These are phyloP conservation scores for Rhyzopertha dominica DNA, from an alignment of 1,140 invertebrate genomes.

Conservation along the genomic window DNA sequence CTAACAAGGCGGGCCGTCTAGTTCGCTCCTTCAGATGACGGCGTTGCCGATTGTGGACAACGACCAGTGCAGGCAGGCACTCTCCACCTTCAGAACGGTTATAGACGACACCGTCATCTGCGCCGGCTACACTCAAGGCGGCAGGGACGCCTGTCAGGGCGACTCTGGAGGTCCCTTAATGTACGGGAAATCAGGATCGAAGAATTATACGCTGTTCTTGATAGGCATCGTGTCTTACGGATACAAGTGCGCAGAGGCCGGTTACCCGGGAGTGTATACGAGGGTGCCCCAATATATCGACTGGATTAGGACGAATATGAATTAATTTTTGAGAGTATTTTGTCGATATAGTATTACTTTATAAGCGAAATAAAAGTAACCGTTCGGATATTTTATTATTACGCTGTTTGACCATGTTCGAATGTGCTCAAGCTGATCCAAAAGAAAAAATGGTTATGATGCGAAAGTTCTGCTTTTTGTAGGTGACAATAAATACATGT, in stretches of 20 bases:
- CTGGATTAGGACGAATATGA: slow-evolving; percentile 52
- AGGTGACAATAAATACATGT: no score
- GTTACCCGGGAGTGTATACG: slow-evolving; percentile 73
- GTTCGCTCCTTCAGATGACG: slow-evolving; percentile 58
- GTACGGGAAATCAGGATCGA: slow-evolving; percentile 45
- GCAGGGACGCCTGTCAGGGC: slow-evolving; percentile 79
- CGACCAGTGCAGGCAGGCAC: slow-evolving; percentile 57
- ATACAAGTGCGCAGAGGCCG: slow-evolving; percentile 64
- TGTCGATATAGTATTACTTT: no score
- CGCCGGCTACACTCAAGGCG: slow-evolving; percentile 65
- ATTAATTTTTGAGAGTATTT: no score
- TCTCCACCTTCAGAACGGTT: slow-evolving; percentile 51
- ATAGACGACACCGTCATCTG: slow-evolving; percentile 68
- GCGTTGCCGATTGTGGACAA: slow-evolving; percentile 66
- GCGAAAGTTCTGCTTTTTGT: no score
- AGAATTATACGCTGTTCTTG: slow-evolving; percentile 14
- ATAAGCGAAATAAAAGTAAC: no score
- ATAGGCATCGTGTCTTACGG: slow-evolving; percentile 75
- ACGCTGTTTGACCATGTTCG: no score
- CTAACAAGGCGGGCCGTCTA: slow-evolving; percentile 62
- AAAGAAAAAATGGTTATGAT: no score
- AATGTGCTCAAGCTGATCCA: no score
- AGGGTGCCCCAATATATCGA: slow-evolving; percentile 61
- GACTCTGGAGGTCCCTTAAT: slow-evolving; percentile 84
- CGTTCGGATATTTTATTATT: no score